Percentiles rank a stretch among this genome's conserved stretches.
Evolutionary conservation across 2,888 invertebrate genomes (phyloP).

Genomic region (Mechanitis messenoides): DNA sequence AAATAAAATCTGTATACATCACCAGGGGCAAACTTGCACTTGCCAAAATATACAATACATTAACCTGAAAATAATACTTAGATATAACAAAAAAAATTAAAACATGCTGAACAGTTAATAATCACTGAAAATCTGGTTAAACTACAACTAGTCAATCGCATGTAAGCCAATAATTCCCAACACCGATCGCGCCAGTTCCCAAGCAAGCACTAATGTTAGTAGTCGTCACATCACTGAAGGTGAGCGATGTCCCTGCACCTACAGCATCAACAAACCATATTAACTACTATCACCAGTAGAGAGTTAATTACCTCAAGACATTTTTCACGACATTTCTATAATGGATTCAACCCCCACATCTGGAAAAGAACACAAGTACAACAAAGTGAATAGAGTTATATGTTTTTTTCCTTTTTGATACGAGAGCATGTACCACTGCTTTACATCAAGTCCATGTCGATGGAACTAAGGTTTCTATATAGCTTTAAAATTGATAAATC

Average conservation of each 20-base stretch:
- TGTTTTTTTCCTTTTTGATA: constrained; percentile 34
- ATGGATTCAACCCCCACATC: constrained; percentile 76
- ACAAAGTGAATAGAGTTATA: constrained; percentile 71
- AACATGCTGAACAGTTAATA: constrained; percentile 14
- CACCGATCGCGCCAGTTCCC: constrained; percentile 52
- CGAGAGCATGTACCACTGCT: constrained; percentile 66
- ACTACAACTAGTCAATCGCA: constrained; percentile 27
- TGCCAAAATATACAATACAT: constrained; percentile 3
- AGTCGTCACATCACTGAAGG: constrained; percentile 34
- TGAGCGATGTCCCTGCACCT: constrained; percentile 42
- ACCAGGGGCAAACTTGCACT: neutral
- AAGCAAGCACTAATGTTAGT: constrained; percentile 65
- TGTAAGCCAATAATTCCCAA: constrained; percentile 40
- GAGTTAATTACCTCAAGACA: constrained; percentile 77
- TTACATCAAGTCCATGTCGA: constrained; percentile 68
- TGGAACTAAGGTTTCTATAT: constrained; percentile 12
- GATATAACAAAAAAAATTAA: constrained; percentile 10
- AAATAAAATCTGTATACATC: neutral
- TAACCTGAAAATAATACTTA: constrained; percentile 13
- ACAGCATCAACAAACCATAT: constrained; percentile 58
- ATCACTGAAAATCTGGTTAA: neutral
- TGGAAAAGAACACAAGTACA: constrained; percentile 78
- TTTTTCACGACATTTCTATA: constrained; percentile 74
- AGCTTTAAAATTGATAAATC: neutral
- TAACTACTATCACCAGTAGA: constrained; percentile 73